Evolutionary conservation across 2,888 invertebrate species (phyloP), one percentile per base, ranked within the genome.

Genomic region (Microlaimidae sp.): DNA sequence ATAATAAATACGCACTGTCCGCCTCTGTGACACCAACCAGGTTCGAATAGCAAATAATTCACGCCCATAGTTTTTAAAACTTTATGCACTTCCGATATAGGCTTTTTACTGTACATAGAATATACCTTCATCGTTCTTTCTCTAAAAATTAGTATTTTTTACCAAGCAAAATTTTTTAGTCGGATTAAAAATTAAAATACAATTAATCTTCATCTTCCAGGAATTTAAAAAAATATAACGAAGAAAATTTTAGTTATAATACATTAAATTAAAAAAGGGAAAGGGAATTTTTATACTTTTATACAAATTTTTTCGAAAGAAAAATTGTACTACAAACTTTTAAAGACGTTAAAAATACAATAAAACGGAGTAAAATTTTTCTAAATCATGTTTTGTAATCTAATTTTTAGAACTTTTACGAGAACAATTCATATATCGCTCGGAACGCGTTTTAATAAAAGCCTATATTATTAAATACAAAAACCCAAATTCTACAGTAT

Each of bases 41-140:
- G 76, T 57, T 86, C 82, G 42, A 87, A 73, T 21, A 88, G 78
- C 29, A 83, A 77, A 69, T 82, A 85, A 45, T 82, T 79, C 0
- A 81, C 81, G 57, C 78, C 74, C 58, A 86, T 73, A 52, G 77
- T 76, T 41, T 75, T 77, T 59, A 84, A 71, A 47, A 79, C 81
- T 58, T 78, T 74, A 65, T 83, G 82, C 7, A 84, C 77, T 57
- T 82, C 81, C 1, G 77, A 73, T 0, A 81, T 73, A 0, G 81
- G 74, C 67, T 83, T 83, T 28, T 82, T 76, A 52, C 86, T 85
- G 69, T 83, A 87, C 61, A 82, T 76, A 53, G 82, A 80, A 70
- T 87, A 86, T 0, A 85, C 82, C 38, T 79, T 75, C 66, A 82
- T 80, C 0, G 83, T 85, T n/a, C 85, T 77, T 56, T 81, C 78